phyloP scores from a whole-genome alignment of 2,888 invertebrate species.

The Xanthia icteritia region DNA sequence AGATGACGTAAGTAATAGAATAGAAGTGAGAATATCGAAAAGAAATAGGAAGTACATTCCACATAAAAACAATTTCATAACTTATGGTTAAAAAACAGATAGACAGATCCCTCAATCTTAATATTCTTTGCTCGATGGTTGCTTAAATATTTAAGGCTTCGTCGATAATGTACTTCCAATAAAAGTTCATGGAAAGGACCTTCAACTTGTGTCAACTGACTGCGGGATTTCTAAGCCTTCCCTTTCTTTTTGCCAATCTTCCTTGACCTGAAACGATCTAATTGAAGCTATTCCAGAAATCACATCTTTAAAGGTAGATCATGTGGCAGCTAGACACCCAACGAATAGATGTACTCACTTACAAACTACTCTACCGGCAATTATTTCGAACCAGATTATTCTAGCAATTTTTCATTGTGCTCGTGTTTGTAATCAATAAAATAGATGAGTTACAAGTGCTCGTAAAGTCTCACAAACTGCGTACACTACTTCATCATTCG shows the following conservation, averaged over 20 bases:
- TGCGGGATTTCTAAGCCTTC: not conserved
- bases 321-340: no score
- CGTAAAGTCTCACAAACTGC: conserved; percentile 17
- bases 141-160: not conserved
- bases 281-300: not conserved
- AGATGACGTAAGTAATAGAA: conserved; percentile 42
- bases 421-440: conserved; percentile 24
- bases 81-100: not conserved
- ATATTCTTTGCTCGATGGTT: not conserved
- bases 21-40: not conserved
- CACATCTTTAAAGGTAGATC: not conserved
- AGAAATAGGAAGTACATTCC: not conserved
- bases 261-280: not conserved
- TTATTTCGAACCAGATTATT: not conserved
- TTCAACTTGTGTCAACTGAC: not conserved
- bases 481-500: conserved; percentile 29
- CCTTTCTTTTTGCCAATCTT: not conserved
- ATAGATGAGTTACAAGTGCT: conserved; percentile 25
- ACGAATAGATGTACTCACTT: not conserved
- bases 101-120: not conserved
- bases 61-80: not conserved
- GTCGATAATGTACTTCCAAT: not conserved
- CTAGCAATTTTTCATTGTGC: conserved; percentile 11
- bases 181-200: not conserved
- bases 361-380: not conserved